phyloP scores from a whole-genome alignment of 2,888 invertebrate species.

The Periphyllus acericola region DNA sequence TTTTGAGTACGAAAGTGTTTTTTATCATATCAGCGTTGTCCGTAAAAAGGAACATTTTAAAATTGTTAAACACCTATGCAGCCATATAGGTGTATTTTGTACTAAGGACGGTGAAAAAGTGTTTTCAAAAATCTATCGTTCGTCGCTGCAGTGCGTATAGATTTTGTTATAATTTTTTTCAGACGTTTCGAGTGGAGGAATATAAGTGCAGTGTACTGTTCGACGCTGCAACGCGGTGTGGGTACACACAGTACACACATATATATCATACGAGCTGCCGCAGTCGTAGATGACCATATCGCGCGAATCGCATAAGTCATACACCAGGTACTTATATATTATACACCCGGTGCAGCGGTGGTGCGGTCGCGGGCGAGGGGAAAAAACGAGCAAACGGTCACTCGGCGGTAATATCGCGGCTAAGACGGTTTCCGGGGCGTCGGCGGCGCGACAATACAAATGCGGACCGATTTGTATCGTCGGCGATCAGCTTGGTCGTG shows the following conservation, averaged over 20 bases:
- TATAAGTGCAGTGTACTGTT: too few relatives aligned
- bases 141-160: too few relatives aligned
- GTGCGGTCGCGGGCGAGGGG: too few relatives aligned
- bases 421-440: background rate
- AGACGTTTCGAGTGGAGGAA: too few relatives aligned
- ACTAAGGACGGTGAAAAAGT: background rate
- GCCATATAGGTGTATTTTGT: background rate
- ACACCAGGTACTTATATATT: background rate
- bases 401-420: background rate
- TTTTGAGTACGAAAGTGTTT: background rate
- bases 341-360: too few relatives aligned
- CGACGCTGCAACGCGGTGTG: too few relatives aligned
- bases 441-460: slow-evolving; percentile 1
- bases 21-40: background rate
- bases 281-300: too few relatives aligned
- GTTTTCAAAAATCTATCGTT: too few relatives aligned
- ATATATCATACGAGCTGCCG: background rate
- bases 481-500: background rate
- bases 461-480: slow-evolving; percentile 20
- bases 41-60: background rate
- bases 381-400: background rate
- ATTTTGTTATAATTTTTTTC: too few relatives aligned
- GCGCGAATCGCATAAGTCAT: background rate
- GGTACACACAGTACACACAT: background rate
- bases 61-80: background rate